phyloP scores from a whole-genome alignment of 2,113 vertebrate genomes.

The Tor tambroides region DNA sequence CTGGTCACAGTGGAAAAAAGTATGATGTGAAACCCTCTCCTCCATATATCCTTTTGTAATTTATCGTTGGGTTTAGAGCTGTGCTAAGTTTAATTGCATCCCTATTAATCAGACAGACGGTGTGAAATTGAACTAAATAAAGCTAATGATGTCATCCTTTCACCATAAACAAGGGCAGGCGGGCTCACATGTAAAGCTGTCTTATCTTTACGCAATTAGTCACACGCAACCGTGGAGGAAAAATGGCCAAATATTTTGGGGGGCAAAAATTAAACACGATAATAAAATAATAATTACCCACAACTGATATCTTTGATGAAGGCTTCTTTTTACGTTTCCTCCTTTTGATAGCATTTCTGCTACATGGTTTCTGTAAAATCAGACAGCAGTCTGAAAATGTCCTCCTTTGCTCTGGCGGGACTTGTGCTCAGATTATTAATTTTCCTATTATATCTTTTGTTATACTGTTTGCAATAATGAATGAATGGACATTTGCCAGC shows the following conservation, averaged over 20 bases:
- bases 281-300: conserved; percentile 39
- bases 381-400: neutral
- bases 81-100: conserved; percentile 71
- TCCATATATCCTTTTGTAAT: conserved; percentile 57
- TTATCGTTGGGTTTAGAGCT: conserved; percentile 71
- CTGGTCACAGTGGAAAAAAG: neutral
- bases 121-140: conserved; percentile 69
- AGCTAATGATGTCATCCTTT: conserved; percentile 72
- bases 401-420: conserved; percentile 1
- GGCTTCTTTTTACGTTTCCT: neutral
- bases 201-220: conserved; percentile 62
- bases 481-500: conserved; percentile 48
- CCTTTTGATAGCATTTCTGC: neutral
- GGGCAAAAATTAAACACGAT: neutral
- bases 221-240: conserved; percentile 47
- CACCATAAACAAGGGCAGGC: conserved; percentile 66
- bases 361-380: neutral
- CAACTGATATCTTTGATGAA: conserved; percentile 15
- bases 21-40: neutral
- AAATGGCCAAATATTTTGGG: conserved; percentile 18
- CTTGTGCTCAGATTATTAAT: conserved; percentile 44
- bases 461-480: conserved; percentile 44
- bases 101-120: conserved; percentile 57
- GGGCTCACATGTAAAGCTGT: conserved; percentile 65
- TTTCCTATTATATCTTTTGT: conserved; percentile 31